Evolutionary conservation across 2,888 invertebrate genomes (phyloP).

Genomic region (Agonopterix alstromeriana): DNA sequence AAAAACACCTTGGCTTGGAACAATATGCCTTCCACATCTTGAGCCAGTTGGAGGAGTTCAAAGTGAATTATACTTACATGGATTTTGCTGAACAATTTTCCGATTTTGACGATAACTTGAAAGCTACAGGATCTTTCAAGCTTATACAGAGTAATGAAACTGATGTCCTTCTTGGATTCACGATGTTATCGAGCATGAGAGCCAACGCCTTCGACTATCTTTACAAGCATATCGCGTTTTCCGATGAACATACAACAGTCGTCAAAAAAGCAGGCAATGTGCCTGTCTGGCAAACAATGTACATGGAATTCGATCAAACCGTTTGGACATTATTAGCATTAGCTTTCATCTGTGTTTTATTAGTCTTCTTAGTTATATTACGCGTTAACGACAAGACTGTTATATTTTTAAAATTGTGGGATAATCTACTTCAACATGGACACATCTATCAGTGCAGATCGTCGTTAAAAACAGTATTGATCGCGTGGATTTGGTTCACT

Average conservation of each 20-base stretch:
- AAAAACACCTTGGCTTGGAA: slow-evolving; percentile 20
- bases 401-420: slow-evolving; percentile 21
- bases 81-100: slow-evolving; percentile 24
- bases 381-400: slow-evolving; percentile 12
- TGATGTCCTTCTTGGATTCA: slow-evolving; percentile 24
- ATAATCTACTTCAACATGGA: slow-evolving; percentile 23
- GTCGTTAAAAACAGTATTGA: slow-evolving; percentile 16
- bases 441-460: slow-evolving; percentile 11
- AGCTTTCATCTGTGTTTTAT: slow-evolving; percentile 20
- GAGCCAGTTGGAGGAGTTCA: slow-evolving; percentile 30
- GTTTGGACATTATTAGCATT: slow-evolving; percentile 23
- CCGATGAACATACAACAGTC: slow-evolving; percentile 22
- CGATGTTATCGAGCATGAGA: slow-evolving; percentile 20
- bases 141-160: slow-evolving; percentile 18
- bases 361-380: slow-evolving; percentile 15
- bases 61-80: slow-evolving; percentile 26
- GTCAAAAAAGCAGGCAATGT: slow-evolving; percentile 20
- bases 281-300: slow-evolving; percentile 10
- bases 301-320: slow-evolving; percentile 16
- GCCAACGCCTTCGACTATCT: slow-evolving; percentile 23
- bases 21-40: slow-evolving; percentile 31
- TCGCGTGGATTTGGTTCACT: slow-evolving; percentile 40
- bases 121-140: slow-evolving; percentile 25
- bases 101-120: slow-evolving; percentile 22
- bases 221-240: slow-evolving; percentile 15